phyloP scores from a whole-genome alignment of 1,140 invertebrate species.

The Mamestra configurata region DNA sequence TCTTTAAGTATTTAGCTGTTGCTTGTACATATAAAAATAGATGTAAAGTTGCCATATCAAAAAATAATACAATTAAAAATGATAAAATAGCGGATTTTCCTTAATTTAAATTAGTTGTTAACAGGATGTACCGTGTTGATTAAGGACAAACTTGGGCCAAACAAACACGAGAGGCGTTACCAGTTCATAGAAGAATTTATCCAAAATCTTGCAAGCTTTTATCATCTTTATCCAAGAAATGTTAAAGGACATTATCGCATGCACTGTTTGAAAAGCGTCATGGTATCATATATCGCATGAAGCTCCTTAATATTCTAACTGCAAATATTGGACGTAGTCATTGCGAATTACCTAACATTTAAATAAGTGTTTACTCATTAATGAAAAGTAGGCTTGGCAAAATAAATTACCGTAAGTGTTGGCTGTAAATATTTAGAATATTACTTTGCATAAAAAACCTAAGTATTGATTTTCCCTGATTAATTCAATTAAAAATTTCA shows the following conservation, averaged over 20 bases:
- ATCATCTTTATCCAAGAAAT: not conserved
- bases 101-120: conserved; percentile 58
- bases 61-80: not conserved
- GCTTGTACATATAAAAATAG: too few species aligned
- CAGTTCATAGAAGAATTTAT: not conserved
- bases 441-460: too few species aligned
- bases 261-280: not conserved
- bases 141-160: conserved; percentile 39
- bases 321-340: not conserved
- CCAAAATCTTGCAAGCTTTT: not conserved
- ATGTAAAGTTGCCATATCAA: not conserved
- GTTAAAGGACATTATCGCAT: not conserved
- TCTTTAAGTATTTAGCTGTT: too few species aligned
- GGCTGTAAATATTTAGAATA: not conserved
- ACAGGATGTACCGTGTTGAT: conserved; percentile 75
- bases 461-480: too few species aligned
- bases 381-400: not conserved
- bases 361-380: conserved; percentile 27
- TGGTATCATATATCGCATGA: not conserved
- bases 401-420: conserved; percentile 13
- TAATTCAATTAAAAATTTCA: too few species aligned
- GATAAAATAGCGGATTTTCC: conserved; percentile 7
- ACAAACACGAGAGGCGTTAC: not conserved
- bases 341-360: not conserved
- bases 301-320: conserved; percentile 10